phyloP scores from a whole-genome alignment of 1,140 invertebrate genomes.

The Pseudomyrmex gracilis region DNA sequence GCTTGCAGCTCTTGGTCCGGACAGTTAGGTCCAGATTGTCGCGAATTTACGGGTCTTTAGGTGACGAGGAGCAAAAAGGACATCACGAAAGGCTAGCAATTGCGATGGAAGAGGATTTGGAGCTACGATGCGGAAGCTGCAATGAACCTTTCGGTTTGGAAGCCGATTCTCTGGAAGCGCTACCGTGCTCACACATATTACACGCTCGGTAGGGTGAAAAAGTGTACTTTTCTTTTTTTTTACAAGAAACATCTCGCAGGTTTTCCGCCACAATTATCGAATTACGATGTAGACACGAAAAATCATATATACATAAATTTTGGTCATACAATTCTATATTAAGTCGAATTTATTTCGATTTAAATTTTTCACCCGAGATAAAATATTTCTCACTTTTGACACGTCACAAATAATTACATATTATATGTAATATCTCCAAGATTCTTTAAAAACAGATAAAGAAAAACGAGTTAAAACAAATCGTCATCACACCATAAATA shows the following conservation, averaged over 20 bases:
- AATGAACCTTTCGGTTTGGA: slow-evolving; percentile 91
- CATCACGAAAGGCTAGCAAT: slow-evolving; percentile 90
- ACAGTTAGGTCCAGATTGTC: slow-evolving; percentile 91
- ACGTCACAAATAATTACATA: too few relatives aligned
- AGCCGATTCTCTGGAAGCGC: slow-evolving; percentile 90
- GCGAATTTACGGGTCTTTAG: slow-evolving; percentile 91
- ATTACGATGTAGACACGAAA: too few relatives aligned
- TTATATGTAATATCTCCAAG: not conserved
- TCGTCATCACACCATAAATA: too few relatives aligned
- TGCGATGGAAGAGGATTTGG: slow-evolving; percentile 90
- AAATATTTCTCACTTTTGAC: too few relatives aligned
- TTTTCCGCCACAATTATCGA: too few relatives aligned
- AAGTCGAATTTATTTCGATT: too few relatives aligned
- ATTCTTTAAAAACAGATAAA: slow-evolving; percentile 19
- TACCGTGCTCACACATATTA: slow-evolving; percentile 94
- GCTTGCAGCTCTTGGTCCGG: slow-evolving; percentile 89
- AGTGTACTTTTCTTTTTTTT: too few relatives aligned
- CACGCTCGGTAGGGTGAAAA: slow-evolving; percentile 89
- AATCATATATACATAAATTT: too few relatives aligned
- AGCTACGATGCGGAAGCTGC: slow-evolving; percentile 91
- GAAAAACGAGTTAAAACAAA: not conserved
- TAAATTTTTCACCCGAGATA: too few relatives aligned
- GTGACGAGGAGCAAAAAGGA: slow-evolving; percentile 91
- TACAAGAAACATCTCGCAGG: too few relatives aligned
- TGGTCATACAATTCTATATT: too few relatives aligned